Evolutionary conservation across 2,113 vertebrate species (phyloP).

Genomic region (Prionailurus bengalensis): DNA sequence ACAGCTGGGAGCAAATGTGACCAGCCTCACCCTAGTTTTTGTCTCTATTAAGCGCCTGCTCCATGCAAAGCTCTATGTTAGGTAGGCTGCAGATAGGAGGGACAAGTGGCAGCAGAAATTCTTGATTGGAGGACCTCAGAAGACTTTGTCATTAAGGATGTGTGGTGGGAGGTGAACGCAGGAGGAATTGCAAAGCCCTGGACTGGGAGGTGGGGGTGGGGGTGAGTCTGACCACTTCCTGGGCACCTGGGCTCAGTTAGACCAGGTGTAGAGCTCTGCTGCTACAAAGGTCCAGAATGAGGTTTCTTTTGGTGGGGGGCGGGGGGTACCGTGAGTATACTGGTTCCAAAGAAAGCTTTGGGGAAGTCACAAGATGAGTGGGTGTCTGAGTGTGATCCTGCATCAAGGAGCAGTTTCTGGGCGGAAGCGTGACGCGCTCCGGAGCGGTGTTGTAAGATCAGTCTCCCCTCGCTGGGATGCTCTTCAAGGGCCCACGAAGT

Average conservation of each 20-base stretch:
- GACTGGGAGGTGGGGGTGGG: not conserved
- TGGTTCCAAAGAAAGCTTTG: not conserved
- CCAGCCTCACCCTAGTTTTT: not conserved
- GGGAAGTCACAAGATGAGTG: not conserved
- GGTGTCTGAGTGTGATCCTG: not conserved
- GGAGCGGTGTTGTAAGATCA: not conserved
- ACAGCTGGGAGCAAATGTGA: not conserved
- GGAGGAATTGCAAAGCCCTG: not conserved
- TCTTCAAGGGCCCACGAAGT: conserved; percentile 47
- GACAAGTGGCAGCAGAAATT: not conserved
- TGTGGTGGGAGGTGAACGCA: accelerated
- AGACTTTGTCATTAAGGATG: not conserved
- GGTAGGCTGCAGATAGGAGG: not conserved
- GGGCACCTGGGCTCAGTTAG: not conserved
- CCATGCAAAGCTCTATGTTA: not conserved
- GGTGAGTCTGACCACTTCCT: not conserved
- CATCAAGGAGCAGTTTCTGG: not conserved
- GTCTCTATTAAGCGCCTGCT: not conserved
- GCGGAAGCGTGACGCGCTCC: not conserved
- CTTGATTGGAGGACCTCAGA: not conserved
- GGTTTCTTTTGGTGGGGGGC: not conserved
- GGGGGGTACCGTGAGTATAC: too few relatives aligned
- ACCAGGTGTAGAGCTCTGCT: not conserved
- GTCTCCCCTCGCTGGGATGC: not conserved
- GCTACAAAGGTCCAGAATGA: not conserved